Percentiles rank a stretch among this genome's conserved stretches.
These are phyloP conservation scores for Dendrocincla fuliginosa DNA, from an alignment of 2,797 vertebrate species.

Conservation along the genomic window DNA sequence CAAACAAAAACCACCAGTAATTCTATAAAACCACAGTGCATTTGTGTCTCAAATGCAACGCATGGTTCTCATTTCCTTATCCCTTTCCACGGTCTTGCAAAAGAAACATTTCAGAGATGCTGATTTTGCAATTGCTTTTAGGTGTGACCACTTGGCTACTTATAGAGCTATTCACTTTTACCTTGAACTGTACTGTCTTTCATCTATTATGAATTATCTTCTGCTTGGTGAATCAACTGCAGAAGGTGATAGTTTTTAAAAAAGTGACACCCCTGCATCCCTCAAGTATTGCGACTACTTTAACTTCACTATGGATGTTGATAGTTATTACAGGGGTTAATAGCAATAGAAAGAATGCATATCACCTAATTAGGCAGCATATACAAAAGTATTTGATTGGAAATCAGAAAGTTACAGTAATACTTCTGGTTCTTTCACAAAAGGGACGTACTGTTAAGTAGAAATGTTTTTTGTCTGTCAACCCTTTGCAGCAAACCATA, in stretches of 20 bases:
- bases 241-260: background rate
- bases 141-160: background rate
- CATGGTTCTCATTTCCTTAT: background rate
- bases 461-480: background rate
- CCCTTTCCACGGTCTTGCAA: background rate
- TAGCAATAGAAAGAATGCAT: background rate
- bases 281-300: background rate
- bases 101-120: background rate
- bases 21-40: background rate
- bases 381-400: background rate
- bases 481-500: background rate
- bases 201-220: background rate
- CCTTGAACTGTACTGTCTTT: background rate
- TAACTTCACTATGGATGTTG: background rate
- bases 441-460: background rate
- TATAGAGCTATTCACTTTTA: background rate
- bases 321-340: background rate
- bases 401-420: background rate
- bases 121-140: background rate
- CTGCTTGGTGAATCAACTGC: background rate
- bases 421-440: background rate
- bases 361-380: background rate
- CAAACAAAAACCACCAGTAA: background rate
- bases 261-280: background rate
- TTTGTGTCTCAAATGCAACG: background rate